Evolutionary conservation across 2,797 vertebrate species (phyloP).

Genomic region (Lagocephalus sceleratus): DNA sequence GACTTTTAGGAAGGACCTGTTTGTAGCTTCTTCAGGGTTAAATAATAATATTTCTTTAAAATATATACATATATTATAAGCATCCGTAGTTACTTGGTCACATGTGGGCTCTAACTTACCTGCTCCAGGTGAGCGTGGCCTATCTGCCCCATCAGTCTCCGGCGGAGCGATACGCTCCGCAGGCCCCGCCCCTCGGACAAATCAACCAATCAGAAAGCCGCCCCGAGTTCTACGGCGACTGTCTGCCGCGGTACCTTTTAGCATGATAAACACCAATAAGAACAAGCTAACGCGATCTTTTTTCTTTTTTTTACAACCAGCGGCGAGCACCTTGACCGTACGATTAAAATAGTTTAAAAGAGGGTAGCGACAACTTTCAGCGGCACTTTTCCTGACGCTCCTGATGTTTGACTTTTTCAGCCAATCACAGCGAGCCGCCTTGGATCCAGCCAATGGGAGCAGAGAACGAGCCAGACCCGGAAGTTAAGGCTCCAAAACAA

Average conservation of each 20-base stretch:
- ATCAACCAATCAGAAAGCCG: constrained; percentile 67
- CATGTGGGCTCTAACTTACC: not conserved
- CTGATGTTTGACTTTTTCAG: not conserved
- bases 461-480: constrained; percentile 17
- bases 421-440: constrained; percentile 16
- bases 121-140: constrained; percentile 35
- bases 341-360: too few relatives aligned
- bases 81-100: not conserved
- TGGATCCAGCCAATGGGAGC: constrained; percentile 23
- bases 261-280: too few relatives aligned
- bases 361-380: too few relatives aligned
- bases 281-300: too few relatives aligned
- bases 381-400: too few relatives aligned
- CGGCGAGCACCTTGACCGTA: too few relatives aligned
- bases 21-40: too few relatives aligned
- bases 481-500: not conserved
- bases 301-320: too few relatives aligned
- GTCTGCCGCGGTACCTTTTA: too few relatives aligned
- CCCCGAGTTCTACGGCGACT: not conserved
- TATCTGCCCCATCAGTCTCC: constrained; percentile 50
- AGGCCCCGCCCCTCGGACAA: constrained; percentile 43
- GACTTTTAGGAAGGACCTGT: too few relatives aligned
- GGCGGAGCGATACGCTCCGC: constrained; percentile 33
- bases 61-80: too few relatives aligned
- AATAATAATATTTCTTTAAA: too few relatives aligned